Evolutionary conservation across 2,797 vertebrate genomes (phyloP).

Genomic region (Sebastes trivittatus): DNA sequence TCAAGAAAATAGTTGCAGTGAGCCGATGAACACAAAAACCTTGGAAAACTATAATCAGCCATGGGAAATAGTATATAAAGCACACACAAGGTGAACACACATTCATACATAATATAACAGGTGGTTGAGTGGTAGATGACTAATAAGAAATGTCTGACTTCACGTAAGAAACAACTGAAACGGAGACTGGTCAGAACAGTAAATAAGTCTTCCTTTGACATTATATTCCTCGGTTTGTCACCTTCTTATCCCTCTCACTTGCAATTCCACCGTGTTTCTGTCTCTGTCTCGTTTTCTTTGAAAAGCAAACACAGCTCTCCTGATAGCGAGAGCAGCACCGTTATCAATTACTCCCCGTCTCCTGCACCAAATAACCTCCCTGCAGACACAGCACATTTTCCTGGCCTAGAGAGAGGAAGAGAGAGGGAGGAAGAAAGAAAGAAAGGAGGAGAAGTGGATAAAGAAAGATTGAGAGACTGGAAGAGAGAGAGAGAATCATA

Average conservation of each 20-base stretch:
- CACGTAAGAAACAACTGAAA: background rate
- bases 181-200: background rate
- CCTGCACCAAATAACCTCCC: conserved; percentile 72
- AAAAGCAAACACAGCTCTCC: conserved; percentile 62
- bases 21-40: too few relatives aligned
- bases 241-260: background rate
- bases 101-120: too few relatives aligned
- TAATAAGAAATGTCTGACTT: background rate
- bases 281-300: conserved; percentile 32
- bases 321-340: conserved; percentile 66
- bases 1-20: too few relatives aligned
- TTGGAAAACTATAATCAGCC: too few relatives aligned
- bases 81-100: too few relatives aligned
- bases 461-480: conserved; percentile 6
- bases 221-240: background rate
- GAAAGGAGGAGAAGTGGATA: background rate
- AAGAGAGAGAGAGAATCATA: background rate
- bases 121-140: background rate
- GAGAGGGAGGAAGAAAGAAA: background rate
- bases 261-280: conserved; percentile 5
- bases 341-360: conserved; percentile 76
- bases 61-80: too few relatives aligned
- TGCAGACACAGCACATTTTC: conserved; percentile 78
- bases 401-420: conserved; percentile 24
- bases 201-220: background rate